Evolutionary conservation across 2,888 invertebrate genomes (phyloP), one percentile per base, ranked within the genome.

Genomic region (Synergus gifuensis): DNA sequence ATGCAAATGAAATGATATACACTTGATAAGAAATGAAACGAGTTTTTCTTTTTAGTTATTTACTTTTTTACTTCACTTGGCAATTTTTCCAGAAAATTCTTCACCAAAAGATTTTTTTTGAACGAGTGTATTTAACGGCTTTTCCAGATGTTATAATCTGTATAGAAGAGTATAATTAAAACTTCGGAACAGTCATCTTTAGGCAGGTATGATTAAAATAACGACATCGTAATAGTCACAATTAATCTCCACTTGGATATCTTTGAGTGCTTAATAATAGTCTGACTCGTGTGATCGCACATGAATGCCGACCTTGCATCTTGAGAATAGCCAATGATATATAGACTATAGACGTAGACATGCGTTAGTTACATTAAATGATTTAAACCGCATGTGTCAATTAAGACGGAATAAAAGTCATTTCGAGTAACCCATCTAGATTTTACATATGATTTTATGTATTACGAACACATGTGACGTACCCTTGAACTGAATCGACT

Each of bases 351-450:
- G 22, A 67, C 44, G 22, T 18, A 11, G n/a, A 36, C 49, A 54
- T 49, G 46, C 28, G 69, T 69, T 46, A 46, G 69, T 69, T 46
- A 49, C 36, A 16, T 73, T 73, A 73, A 73, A 73, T 73, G 73
- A 73, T 73, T 73, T 73, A 46, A 73, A 73, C 73, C 36, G 49
- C 73, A 73, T 73, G 54, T 73, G 73, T 73, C 73, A 73, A 73
- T 73, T 73, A 54, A 73, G 73, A 73, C 54, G n/a, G 73, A 73
- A 40, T 73, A 73, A 73, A 73, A 73, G 73, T 73, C 73, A 73
- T 54, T 73, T 54, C 36, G 28, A 73, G 54, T 73, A 73, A 73
- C 54, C 54, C 54, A 54, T 73, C 9, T 54, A 40, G 73, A 73
- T 73, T 73, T 73, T n/a, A 54, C 28, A 49, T 12, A 16, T 73